Base-by-base conservation (phyloP, 1,140 invertebrate species). In the Drosophila lowei region DNA sequence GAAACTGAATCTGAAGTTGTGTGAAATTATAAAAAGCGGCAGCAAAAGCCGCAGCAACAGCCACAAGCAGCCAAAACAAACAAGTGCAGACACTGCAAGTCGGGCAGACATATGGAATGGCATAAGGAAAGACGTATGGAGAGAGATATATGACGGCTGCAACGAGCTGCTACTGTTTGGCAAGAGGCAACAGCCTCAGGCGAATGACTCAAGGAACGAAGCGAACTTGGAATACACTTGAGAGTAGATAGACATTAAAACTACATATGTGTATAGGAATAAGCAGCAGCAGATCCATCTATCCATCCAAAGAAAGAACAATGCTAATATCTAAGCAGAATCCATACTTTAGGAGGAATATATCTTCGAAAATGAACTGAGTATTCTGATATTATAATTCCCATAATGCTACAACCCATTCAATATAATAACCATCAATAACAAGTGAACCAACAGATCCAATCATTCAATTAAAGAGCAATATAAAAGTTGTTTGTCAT, bases 91-190 rank as follows among this genome's bases (percentile, higher is more conserved):
- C 23, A 34, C 53, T 34, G 30, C 2, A 34, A 47, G 46, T 11
- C 55, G 34, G 28, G 25, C 34, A 61, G 18, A 42, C 30, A 58
- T 18, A 38, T 23, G 47, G 28, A 52, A 38, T 30, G 38, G 59
- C 30, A 42, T 21, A 41, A 43, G 62, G 38, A 66, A 30, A 72
- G 47, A 56, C 38, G 28, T n/a, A 30, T 15, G 48, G 23, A 42
- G 34, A 38, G 42, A 66, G 38, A 44, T 38, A 54, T 56, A 78
- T 48, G 50, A 41, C 13, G 54, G 59, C 28, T 56, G 44, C 9
- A 54, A 34, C 41, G 15, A 48, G 57, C 57, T 18, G 63, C 77
- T 79, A 74, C 77, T 79, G 76, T 79, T 60, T 60, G 75, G 42
- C 64, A 74, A 65, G 57, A 62, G 67, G 38, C 64, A 74, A 65